Evolutionary conservation across 2,888 invertebrate genomes (phyloP).

Genomic region (Neoascia interrupta): DNA sequence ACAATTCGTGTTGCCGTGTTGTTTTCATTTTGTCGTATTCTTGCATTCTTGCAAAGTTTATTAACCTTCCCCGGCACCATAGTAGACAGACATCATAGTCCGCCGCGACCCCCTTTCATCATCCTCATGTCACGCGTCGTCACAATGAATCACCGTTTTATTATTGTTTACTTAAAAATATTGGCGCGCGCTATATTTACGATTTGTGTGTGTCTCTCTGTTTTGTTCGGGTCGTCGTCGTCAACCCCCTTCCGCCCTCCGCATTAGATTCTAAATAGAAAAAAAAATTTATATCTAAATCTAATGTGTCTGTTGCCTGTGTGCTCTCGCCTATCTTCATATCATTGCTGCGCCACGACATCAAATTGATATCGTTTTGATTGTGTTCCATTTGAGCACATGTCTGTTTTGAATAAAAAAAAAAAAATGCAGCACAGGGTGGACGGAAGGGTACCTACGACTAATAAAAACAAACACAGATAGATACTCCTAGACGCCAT

Average conservation of each 20-base stretch:
- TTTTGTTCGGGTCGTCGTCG: slow-evolving; percentile 27
- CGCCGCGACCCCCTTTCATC: background rate
- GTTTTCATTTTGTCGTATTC: slow-evolving; percentile 54
- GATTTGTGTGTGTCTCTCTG: slow-evolving; percentile 31
- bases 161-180: slow-evolving; percentile 61
- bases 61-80: slow-evolving; percentile 46
- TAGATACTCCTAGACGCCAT: background rate
- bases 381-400: background rate
- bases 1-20: slow-evolving; percentile 44
- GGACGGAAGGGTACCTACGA: background rate
- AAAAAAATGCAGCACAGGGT: background rate
- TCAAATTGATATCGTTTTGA: slow-evolving; percentile 14
- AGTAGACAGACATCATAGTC: background rate
- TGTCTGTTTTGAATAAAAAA: background rate
- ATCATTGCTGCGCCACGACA: too few species aligned
- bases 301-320: too few species aligned
- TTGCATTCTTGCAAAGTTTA: slow-evolving; percentile 63
- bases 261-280: background rate
- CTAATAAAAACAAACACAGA: slow-evolving; percentile 33
- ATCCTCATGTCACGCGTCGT: slow-evolving; percentile 5
- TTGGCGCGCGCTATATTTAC: slow-evolving; percentile 44
- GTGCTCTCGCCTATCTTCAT: too few species aligned
- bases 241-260: background rate
- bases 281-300: slow-evolving; percentile 47
- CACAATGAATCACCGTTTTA: slow-evolving; percentile 55